A percentile compares a stretch with the other conserved stretches of the same genome.
phyloP scores from a whole-genome alignment of 1,140 invertebrate species.

The Danaus melanippus region DNA sequence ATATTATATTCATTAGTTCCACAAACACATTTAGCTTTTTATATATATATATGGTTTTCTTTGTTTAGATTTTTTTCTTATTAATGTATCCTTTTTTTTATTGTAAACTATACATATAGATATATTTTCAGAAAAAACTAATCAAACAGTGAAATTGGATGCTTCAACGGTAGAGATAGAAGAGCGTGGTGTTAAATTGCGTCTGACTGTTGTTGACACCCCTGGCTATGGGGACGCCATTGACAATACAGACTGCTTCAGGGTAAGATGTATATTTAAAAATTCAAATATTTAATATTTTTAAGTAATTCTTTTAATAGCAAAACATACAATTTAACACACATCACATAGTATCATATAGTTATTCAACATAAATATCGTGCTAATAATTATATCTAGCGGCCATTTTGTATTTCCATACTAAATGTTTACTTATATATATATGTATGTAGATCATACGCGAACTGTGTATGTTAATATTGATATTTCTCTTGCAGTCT shows the following conservation, averaged over 20 bases:
- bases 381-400: too few relatives aligned
- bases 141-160: constrained; percentile 91
- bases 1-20: constrained; percentile 7
- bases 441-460: too few relatives aligned
- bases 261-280: constrained; percentile 56
- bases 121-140: constrained; percentile 81
- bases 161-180: constrained; percentile 96
- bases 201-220: constrained; percentile 95
- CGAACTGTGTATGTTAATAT: not conserved
- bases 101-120: not conserved
- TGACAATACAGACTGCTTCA: constrained; percentile 94
- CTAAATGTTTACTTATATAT: too few relatives aligned
- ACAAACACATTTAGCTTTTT: not conserved
- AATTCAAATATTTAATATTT: too few relatives aligned
- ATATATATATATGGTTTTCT: not conserved
- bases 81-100: constrained; percentile 1
- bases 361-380: too few relatives aligned
- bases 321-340: too few relatives aligned
- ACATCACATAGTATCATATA: too few relatives aligned
- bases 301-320: too few relatives aligned
- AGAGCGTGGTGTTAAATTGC: constrained; percentile 90
- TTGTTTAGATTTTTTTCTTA: constrained; percentile 2
- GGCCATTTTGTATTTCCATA: too few relatives aligned
- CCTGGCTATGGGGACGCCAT: constrained; percentile 99
- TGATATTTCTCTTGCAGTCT: constrained; percentile 55